Evolutionary conservation across 2,113 vertebrate species (phyloP).

Genomic region (Carettochelys insculpta): DNA sequence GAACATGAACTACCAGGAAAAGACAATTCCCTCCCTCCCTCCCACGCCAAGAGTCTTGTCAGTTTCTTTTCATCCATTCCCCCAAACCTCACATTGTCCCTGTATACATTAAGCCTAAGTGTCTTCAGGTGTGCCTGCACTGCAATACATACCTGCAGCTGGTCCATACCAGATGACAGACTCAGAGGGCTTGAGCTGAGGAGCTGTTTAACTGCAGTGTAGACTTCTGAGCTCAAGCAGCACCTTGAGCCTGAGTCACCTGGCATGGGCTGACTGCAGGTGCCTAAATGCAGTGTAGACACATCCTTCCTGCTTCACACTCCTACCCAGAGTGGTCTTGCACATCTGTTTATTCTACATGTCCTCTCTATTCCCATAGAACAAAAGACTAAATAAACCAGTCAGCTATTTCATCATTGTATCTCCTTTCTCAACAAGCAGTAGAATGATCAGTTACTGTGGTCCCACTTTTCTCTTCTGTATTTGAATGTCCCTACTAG

Average conservation of each 20-base stretch:
- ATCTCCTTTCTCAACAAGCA: not conserved
- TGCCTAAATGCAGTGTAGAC: not conserved
- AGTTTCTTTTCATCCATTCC: not conserved
- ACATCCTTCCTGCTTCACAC: not conserved
- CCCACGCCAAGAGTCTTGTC: not conserved
- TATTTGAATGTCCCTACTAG: not conserved
- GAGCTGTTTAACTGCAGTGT: too few relatives aligned
- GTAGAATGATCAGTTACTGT: not conserved
- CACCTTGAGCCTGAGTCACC: not conserved
- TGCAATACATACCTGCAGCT: not conserved
- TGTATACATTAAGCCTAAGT: not conserved
- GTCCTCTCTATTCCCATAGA: not conserved
- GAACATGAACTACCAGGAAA: not conserved
- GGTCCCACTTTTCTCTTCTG: not conserved
- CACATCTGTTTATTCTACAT: not conserved
- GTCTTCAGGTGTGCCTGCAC: not conserved
- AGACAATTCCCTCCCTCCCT: not conserved
- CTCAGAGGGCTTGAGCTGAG: too few relatives aligned
- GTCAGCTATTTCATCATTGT: not conserved
- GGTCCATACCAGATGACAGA: too few relatives aligned
- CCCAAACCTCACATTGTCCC: not conserved
- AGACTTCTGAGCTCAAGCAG: too few relatives aligned
- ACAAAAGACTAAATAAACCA: not conserved
- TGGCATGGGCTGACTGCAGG: not conserved
- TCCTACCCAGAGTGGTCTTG: not conserved